Evolutionary conservation across 2,888 invertebrate genomes (phyloP), one percentile per base, ranked within the genome.

Genomic region (Odontocolon sp.): DNA sequence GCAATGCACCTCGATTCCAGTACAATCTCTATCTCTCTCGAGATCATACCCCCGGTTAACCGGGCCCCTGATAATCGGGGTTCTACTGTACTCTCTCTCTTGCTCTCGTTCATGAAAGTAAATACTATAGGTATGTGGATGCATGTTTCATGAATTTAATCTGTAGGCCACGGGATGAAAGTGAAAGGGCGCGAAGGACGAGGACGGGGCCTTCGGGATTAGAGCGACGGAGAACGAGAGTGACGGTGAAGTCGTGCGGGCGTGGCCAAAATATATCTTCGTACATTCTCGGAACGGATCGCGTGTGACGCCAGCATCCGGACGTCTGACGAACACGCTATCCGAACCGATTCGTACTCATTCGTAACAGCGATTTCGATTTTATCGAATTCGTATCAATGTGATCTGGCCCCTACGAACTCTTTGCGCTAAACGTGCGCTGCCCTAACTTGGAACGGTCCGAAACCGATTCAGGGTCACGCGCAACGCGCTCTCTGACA

Each of bases 121-220:
- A 71, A 67, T 47, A 47, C 42, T 21, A 50, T 31, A 38, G 26
- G 26, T 16, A 50, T 28, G 36, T 26, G 23, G 3, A 40, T 54
- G 21, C 31, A 64, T 72, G 68, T 77, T 71, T 72, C 56, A 71
- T 71, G 71, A 72, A 77, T 67, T 77, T 77, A 50, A 72, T 71
- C 50, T 63, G 68, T 71, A 77, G 77, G 77, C 77, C 72, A 71
- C 56, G 21, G 45, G 71, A 76, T 40, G 78, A 78, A 78, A 78
- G 78, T 78, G 78, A 78, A 78, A 76, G 78, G 78, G 76, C 69
- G 67, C 63, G 78, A 78, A 75, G 78, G 75, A 61, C 72, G 61
- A 45, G 73, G 56, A 56, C 78, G 66, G 31, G 70, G 54, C 77
- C 77, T 77, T 77, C 77, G 67, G 33, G 59, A 59, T 42, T 52